Percentiles rank a stretch among this genome's conserved stretches.
These are phyloP conservation scores for Ophioninae sp. DNA, from an alignment of 2,888 invertebrate genomes.

Conservation along the genomic window DNA sequence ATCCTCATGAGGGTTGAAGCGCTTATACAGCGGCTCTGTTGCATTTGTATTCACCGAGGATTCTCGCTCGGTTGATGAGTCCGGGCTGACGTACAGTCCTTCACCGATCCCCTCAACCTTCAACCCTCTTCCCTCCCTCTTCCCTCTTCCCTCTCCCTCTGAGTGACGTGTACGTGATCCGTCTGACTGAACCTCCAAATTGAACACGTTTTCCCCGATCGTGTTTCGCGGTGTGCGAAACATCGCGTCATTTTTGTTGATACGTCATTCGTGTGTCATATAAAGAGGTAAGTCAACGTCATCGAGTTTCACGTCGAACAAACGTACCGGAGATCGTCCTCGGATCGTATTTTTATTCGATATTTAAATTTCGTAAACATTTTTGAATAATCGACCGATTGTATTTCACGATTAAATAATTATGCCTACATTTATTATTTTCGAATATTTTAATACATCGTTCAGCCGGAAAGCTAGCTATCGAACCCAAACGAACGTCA, in stretches of 20 bases:
- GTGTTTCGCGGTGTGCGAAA: conserved; percentile 4
- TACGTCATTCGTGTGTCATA: conserved; percentile 6
- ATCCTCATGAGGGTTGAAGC: conserved; percentile 53
- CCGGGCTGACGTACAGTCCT: conserved; percentile 70
- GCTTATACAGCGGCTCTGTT: conserved; percentile 42
- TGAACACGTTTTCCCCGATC: conserved; percentile 35
- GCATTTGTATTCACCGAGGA: conserved; percentile 75
- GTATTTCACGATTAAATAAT: too few relatives aligned
- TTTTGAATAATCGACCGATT: too few relatives aligned
- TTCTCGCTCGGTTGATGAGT: conserved; percentile 73
- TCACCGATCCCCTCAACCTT: conserved; percentile 48
- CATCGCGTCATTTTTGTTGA: conserved; percentile 37
- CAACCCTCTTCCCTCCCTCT: conserved; percentile 9
- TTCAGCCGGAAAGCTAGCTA: too few relatives aligned
- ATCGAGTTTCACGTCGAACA: background rate
- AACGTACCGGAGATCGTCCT: too few relatives aligned
- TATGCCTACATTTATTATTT: too few relatives aligned
- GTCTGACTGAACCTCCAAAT: conserved; percentile 61
- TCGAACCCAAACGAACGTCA: too few relatives aligned
- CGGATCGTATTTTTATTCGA: too few relatives aligned
- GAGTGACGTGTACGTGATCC: conserved; percentile 65
- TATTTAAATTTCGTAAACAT: too few relatives aligned
- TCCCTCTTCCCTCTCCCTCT: conserved; percentile 27
- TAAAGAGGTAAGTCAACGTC: background rate
- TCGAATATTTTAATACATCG: too few relatives aligned